A percentile compares a stretch with the other conserved stretches of the same genome.
Conservation (phyloP, 2,113 vertebrate species). For the Cathartes aura region DNA sequence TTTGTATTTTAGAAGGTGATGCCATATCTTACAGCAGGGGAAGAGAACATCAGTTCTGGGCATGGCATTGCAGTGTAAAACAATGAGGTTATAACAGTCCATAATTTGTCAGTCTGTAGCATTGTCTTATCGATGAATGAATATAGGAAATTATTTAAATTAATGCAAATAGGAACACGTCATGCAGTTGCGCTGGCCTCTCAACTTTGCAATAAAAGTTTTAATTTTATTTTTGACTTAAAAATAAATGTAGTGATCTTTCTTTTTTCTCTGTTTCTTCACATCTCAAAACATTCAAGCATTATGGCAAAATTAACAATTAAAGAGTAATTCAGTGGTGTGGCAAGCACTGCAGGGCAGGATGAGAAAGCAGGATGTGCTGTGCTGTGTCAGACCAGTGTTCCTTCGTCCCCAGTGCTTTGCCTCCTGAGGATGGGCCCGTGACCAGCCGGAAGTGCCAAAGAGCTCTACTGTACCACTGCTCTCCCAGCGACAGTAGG, state of each 20-base stretch:
- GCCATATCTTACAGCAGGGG: not conserved
- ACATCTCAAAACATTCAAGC: not conserved
- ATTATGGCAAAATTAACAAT: not conserved
- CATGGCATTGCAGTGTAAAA: not conserved
- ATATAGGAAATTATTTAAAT: not conserved
- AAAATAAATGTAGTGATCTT: not conserved
- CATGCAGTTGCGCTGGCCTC: not conserved
- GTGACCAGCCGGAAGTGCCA: not conserved
- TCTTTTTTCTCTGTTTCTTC: not conserved
- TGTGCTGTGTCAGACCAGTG: not conserved
- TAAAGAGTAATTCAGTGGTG: not conserved
- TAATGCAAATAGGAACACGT: not conserved
- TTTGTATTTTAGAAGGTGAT: not conserved
- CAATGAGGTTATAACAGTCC: not conserved
- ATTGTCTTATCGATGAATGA: not conserved
- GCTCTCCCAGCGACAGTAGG: not conserved
- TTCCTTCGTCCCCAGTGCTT: not conserved
- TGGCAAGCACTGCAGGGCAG: not conserved
- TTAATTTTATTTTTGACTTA: not conserved
- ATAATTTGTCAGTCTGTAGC: not conserved
- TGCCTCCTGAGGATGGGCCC: not conserved
- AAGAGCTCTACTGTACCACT: fast-evolving
- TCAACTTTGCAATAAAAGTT: not conserved
- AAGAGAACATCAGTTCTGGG: fast-evolving
- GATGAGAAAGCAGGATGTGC: not conserved